Evolutionary conservation across 1,140 invertebrate species (phyloP).

Genomic region (Planococcus citri): DNA sequence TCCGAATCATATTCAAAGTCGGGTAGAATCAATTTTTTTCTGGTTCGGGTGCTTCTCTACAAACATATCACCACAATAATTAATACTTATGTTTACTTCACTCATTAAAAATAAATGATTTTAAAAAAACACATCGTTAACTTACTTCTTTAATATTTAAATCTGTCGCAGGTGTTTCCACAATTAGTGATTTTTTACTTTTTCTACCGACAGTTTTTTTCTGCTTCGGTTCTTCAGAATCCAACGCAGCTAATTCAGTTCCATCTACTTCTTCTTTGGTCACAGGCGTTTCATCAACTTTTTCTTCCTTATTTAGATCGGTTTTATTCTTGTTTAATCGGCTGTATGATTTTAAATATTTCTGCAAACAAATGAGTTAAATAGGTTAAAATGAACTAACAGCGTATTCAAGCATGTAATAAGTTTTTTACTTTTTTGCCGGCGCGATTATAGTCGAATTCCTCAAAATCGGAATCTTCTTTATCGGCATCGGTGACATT

Average conservation of each 20-base stretch:
- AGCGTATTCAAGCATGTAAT: background rate
- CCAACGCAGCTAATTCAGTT: too few relatives aligned
- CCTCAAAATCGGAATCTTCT: background rate
- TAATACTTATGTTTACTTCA: too few relatives aligned
- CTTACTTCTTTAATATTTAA: background rate
- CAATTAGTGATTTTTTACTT: background rate
- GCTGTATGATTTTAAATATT: background rate
- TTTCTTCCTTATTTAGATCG: background rate
- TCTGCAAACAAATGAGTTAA: background rate
- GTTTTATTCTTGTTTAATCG: background rate
- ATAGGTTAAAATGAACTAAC: background rate
- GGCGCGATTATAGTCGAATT: background rate
- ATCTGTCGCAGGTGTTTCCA: background rate
- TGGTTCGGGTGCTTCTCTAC: background rate
- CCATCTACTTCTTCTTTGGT: background rate
- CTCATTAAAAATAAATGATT: too few relatives aligned
- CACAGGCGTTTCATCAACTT: background rate
- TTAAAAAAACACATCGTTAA: background rate
- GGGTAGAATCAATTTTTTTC: slow-evolving; percentile 9
- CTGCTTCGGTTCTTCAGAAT: too few relatives aligned
- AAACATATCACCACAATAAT: background rate
- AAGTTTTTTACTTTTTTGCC: background rate
- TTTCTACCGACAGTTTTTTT: too few relatives aligned
- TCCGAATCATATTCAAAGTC: background rate
- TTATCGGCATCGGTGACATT: background rate